These are phyloP conservation scores for Marasmarcha lunaedactyla DNA, from an alignment of 2,888 invertebrate genomes.

Conservation along the genomic window DNA sequence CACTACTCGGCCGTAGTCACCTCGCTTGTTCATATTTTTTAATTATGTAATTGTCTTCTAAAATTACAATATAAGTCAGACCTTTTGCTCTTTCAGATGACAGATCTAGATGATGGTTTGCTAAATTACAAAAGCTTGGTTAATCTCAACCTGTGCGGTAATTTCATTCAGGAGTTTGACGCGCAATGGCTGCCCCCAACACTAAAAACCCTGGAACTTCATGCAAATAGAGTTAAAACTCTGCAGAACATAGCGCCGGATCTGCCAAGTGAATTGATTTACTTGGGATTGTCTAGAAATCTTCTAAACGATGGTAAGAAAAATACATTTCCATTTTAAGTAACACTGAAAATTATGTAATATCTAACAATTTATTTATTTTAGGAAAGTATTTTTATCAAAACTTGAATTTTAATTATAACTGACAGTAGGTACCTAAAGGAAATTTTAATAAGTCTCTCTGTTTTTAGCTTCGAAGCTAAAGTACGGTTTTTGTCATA, in stretches of 20 bases:
- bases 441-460: too few relatives aligned
- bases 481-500: too few relatives aligned
- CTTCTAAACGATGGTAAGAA: conserved; percentile 34
- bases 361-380: too few relatives aligned
- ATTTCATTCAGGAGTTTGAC: conserved; percentile 35
- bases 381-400: too few relatives aligned
- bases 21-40: too few relatives aligned
- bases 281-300: conserved; percentile 67
- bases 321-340: conserved; percentile 1
- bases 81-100: conserved; percentile 43
- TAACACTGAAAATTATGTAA: too few relatives aligned
- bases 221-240: conserved; percentile 49
- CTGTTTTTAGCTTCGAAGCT: too few relatives aligned
- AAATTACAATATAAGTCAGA: too few relatives aligned
- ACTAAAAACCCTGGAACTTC: conserved; percentile 56
- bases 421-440: too few relatives aligned
- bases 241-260: conserved; percentile 32
- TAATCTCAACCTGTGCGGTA: conserved; percentile 55
- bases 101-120: conserved; percentile 45
- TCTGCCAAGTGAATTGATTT: conserved; percentile 44
- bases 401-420: too few relatives aligned
- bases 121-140: conserved; percentile 41
- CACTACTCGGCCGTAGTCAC: too few relatives aligned
- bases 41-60: too few relatives aligned
- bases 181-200: conserved; percentile 40